Evolutionary conservation across 2,113 vertebrate genomes (phyloP).

Genomic region (Columba livia): DNA sequence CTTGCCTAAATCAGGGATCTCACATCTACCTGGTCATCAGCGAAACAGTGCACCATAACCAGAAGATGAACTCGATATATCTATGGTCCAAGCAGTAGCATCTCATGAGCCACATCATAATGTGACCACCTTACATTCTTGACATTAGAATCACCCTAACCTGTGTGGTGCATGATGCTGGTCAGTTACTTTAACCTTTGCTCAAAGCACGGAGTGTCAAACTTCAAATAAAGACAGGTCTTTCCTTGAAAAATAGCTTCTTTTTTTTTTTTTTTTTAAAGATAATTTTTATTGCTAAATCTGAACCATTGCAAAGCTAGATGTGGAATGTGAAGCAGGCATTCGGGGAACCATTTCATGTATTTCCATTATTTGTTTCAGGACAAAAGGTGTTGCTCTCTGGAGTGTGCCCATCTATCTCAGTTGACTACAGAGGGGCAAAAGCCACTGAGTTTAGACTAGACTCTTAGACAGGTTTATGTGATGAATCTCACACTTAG

Average conservation of each 20-base stretch:
- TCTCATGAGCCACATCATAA: background rate
- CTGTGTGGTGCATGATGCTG: background rate
- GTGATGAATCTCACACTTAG: background rate
- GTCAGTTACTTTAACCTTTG: background rate
- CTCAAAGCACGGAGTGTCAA: background rate
- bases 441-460: background rate
- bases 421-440: background rate
- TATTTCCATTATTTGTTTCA: background rate
- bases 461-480: background rate
- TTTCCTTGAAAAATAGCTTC: background rate
- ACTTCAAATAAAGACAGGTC: background rate
- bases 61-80: background rate
- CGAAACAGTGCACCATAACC: background rate
- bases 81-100: background rate
- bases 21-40: background rate
- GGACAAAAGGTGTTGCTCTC: background rate
- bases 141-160: background rate
- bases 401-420: background rate
- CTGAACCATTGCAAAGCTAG: background rate
- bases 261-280: background rate
- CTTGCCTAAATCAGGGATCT: background rate
- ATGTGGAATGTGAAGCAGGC: background rate
- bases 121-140: background rate
- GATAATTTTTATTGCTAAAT: background rate
- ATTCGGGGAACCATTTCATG: background rate